Evolutionary conservation across 2,113 vertebrate species (phyloP), one percentile per base, ranked within the genome.

Genomic region (Halcyon senegalensis): DNA sequence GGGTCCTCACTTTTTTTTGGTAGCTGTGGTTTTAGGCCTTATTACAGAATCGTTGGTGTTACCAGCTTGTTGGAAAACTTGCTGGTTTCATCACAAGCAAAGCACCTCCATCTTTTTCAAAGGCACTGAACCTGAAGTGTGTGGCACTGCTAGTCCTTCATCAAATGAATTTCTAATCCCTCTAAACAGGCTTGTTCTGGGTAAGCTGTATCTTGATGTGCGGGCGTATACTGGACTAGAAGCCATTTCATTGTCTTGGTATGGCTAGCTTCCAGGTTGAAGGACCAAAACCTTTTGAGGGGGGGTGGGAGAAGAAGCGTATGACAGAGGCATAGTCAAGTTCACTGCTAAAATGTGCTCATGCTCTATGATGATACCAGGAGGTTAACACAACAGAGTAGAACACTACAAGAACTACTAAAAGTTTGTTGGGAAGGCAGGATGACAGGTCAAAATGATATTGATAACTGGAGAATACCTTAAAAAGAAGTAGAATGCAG

Each of bases 221-320:
- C 89, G 90, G 70, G 67, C 43, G 17, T 94, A 43, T 81, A 30
- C 84, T 95, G 35, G 81, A 96, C 79, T 67, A 87, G 70, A 96
- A 93, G 78, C 79, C 51, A 17, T 92, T 94, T 43, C 91, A 79
- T 28, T 95, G 31, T 92, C 37, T 51, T 95, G 28, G 84, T 25
- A 39, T 94, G 80, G 64, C 73, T 92, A 73, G 41, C 41, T 97
- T 93, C 92, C 56, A 88, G 62, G 30, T 78, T 93, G 81, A 96
- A 95, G 93, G 92, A 58, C 39, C 33, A 46, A 83, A 30, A 43
- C 64, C 28, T 78, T 80, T 70, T 66, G 81, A 81, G 69, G 72
- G 24, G 50, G 37, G 15, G 63, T 46, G 25, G 33, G 44, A 87
- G 33, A 85, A 25, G 16, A 58, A 62, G 18, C 13, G 2, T 11